Evolutionary conservation across 64 coral and sea anemone species (phyloP), one percentile per base, ranked within the genome.

Genomic region (Pocillopora verrucosa): DNA sequence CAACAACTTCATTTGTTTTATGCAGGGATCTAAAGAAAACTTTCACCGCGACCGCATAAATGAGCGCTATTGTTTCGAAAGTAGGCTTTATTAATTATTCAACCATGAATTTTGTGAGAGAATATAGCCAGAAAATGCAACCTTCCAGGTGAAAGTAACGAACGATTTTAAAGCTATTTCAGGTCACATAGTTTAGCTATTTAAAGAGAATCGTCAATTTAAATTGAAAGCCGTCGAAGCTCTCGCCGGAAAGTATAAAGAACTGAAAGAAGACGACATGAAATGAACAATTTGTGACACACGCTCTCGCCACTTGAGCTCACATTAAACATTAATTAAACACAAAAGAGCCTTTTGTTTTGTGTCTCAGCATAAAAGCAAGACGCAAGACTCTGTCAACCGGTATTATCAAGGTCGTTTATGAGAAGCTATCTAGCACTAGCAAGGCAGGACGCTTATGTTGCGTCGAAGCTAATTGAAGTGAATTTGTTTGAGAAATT

Each of bases 271-370:
- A 10, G 38, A 77, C 20, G 65, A 57, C 37, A 45, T 41, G 22
- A 72, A 85, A 85, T 85, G 82, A 85, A 85, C 82, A 85, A 72
- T 63, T 85, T 85, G 82, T 85, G 26, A 57, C 16, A 85, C 16
- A 85, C 19, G 17, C 65, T 19, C 15, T 72, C 82, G 26, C 65
- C 22, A 45, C 65, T 72, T 85, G 65, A 85, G 56, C 62, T 38
- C 41, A 72, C 82, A 85, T 85, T 85, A 85, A 85, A 72, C 34
- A 85, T 85, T 85, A 57, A 85, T 85, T 72, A 85, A 85, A 72
- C 20, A 85, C 82, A 85, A 36, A 72, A 59, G 51, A 68, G 67
- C 22, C 65, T 70, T 76, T 91, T 91, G 72, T 73, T 91, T 91
- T 9, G 61, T 67, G 19, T 35, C 80, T 24, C 16, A 15, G 57